Percentiles rank a stretch among this genome's conserved stretches.
Evolutionary conservation across 92 coral and sea anemone genomes (phyloP).

Genomic region (Bergia sp.): DNA sequence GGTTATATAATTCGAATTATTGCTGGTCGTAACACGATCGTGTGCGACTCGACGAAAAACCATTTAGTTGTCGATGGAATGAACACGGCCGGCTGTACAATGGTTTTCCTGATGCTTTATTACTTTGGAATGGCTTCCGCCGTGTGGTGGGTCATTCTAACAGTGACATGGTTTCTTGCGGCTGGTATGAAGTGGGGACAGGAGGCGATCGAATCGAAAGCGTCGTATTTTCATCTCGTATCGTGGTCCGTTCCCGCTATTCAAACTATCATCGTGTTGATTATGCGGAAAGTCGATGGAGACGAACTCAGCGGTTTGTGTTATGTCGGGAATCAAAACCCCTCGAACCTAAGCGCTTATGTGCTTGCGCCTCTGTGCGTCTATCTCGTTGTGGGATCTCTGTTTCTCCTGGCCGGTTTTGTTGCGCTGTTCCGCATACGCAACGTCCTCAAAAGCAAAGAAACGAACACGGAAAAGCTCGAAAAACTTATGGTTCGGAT

Average conservation of each 20-base stretch:
- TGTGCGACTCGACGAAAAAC: slow-evolving; percentile 75
- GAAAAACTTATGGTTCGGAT: slow-evolving; percentile 96
- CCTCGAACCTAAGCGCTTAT: slow-evolving; percentile 75
- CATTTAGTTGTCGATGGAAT: slow-evolving; percentile 84
- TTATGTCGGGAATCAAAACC: slow-evolving; percentile 86
- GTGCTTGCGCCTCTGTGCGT: slow-evolving; percentile 89
- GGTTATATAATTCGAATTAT: slow-evolving; percentile 80
- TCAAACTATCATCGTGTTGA: slow-evolving; percentile 91
- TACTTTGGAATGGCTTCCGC: slow-evolving; percentile 99
- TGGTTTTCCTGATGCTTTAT: slow-evolving; percentile 92
- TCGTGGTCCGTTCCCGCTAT: slow-evolving; percentile 98
- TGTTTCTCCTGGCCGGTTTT: slow-evolving; percentile 93
- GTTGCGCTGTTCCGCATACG: slow-evolving; percentile 95
- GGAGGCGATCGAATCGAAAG: slow-evolving; percentile 92
- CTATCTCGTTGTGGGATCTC: slow-evolving; percentile 84
- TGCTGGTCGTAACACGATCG: slow-evolving; percentile 81
- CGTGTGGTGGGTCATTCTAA: slow-evolving; percentile 97
- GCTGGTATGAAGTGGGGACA: slow-evolving; percentile 99
- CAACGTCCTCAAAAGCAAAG: slow-evolving; percentile 89
- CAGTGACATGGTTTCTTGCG: slow-evolving; percentile 94
- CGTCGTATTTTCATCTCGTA: slow-evolving; percentile 88
- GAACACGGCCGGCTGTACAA: slow-evolving; percentile 97
- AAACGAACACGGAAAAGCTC: slow-evolving; percentile 93
- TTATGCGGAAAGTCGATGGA: slow-evolving; percentile 88
- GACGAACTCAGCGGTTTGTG: slow-evolving; percentile 95